These are phyloP conservation scores for Pseudoatta argentina DNA, from an alignment of 1,140 invertebrate species.

Conservation along the genomic window DNA sequence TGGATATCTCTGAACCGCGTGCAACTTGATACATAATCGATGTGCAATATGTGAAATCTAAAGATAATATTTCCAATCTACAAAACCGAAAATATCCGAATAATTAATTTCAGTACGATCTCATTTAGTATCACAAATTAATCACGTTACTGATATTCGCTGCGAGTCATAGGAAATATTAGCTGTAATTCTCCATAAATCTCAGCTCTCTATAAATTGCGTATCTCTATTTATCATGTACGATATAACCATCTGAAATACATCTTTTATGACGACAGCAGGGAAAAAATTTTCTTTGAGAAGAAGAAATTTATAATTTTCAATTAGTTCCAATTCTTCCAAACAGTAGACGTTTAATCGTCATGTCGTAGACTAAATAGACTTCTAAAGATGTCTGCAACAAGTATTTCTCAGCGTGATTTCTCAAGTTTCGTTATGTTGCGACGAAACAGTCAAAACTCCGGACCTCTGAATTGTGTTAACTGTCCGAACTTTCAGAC, in stretches of 20 bases:
- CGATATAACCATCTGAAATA: not conserved
- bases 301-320: not conserved
- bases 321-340: not conserved
- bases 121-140: slow-evolving; percentile 43
- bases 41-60: slow-evolving; percentile 44
- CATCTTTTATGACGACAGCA: not conserved
- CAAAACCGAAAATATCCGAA: slow-evolving; percentile 48
- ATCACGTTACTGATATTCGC: slow-evolving; percentile 15
- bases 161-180: slow-evolving; percentile 14
- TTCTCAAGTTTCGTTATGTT: not conserved
- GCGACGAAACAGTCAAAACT: slow-evolving; percentile 40
- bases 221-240: not conserved
- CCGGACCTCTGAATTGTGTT: not conserved
- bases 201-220: not conserved
- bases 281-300: not conserved
- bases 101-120: slow-evolving; percentile 48
- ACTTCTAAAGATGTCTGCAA: slow-evolving; percentile 13
- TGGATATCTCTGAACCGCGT: slow-evolving; percentile 27
- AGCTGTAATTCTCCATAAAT: not conserved
- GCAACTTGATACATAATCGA: slow-evolving; percentile 57
- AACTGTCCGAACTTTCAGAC: slow-evolving; percentile 66
- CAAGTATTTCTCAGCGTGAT: slow-evolving; percentile 29
- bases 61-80: slow-evolving; percentile 58
- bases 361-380: not conserved
- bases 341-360: not conserved